A percentile compares a stretch with the other conserved stretches of the same genome.
These are phyloP conservation scores for Battus philenor DNA, from an alignment of 1,140 invertebrate genomes.

Conservation along the genomic window DNA sequence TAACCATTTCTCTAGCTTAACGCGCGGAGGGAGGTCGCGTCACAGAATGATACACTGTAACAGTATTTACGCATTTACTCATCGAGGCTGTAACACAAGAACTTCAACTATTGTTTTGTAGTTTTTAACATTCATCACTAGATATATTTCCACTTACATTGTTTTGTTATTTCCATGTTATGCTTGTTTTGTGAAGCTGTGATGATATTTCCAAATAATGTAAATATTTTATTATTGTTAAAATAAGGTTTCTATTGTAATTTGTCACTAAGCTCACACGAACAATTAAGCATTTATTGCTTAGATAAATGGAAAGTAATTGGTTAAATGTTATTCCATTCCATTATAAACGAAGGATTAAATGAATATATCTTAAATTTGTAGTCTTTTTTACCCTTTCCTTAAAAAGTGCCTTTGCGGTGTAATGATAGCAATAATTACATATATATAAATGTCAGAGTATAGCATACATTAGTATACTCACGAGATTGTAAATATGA, in stretches of 20 bases:
- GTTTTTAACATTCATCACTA: constrained; percentile 50
- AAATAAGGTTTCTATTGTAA: constrained; percentile 58
- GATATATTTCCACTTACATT: constrained; percentile 42
- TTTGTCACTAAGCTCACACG: constrained; percentile 65
- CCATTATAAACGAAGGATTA: constrained; percentile 69
- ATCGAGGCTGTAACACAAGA: constrained; percentile 51
- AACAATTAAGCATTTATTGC: constrained; percentile 59
- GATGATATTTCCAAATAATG: constrained; percentile 74
- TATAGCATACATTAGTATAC: no score
- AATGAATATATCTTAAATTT: constrained; percentile 62
- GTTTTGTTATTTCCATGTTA: constrained; percentile 69
- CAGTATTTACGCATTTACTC: constrained; percentile 72
- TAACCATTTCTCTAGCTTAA: neutral
- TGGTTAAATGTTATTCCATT: constrained; percentile 73
- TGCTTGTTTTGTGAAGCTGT: constrained; percentile 74
- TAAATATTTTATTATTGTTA: constrained; percentile 73
- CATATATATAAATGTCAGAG: no score
- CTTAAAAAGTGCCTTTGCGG: no score
- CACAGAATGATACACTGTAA: constrained; percentile 23
- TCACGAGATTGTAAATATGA: no score
- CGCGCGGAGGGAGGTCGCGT: neutral
- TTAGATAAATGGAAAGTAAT: constrained; percentile 53
- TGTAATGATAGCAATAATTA: no score
- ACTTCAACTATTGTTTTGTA: constrained; percentile 61
- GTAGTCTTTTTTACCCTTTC: no score